A percentile compares a stretch with the other conserved stretches of the same genome.
Conservation (phyloP, 2,888 invertebrate species). For the Drosophila picticornis region DNA sequence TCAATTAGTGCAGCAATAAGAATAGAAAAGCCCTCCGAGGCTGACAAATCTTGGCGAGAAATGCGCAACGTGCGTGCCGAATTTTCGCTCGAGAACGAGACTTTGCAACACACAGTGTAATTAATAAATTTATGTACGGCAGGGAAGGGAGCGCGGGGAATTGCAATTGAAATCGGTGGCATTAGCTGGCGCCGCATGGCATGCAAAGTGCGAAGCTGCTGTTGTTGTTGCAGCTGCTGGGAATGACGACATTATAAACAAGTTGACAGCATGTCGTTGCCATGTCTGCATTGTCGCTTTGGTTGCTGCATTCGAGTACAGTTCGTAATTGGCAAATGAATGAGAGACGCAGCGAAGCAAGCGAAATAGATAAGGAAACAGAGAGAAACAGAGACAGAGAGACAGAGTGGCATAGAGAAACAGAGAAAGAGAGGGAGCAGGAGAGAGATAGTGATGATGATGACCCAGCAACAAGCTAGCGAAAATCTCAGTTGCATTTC, state of each 20-base stretch:
- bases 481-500: slow-evolving; percentile 75
- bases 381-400: background rate
- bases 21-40: slow-evolving; percentile 44
- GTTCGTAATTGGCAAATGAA: slow-evolving; percentile 78
- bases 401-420: no score
- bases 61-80: slow-evolving; percentile 62
- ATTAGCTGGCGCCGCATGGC: slow-evolving; percentile 47
- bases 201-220: slow-evolving; percentile 33
- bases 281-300: slow-evolving; percentile 41
- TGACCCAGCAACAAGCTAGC: slow-evolving; percentile 29
- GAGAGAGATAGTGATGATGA: slow-evolving; percentile 24
- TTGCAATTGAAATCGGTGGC: slow-evolving; percentile 44
- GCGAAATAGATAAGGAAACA: background rate
- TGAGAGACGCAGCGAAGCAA: slow-evolving; percentile 34
- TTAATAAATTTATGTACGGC: slow-evolving; percentile 20
- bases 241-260: slow-evolving; percentile 60
- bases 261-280: slow-evolving; percentile 40
- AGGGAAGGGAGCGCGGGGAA: background rate
- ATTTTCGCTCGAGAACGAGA: slow-evolving; percentile 37
- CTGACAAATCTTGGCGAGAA: slow-evolving; percentile 47
- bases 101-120: slow-evolving; percentile 37
- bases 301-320: slow-evolving; percentile 28
- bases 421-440: background rate
- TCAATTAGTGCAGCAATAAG: slow-evolving; percentile 64
- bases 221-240: slow-evolving; percentile 7